Conservation (phyloP, 2,113 vertebrate genomes). For the Anseranas semipalmata region DNA sequence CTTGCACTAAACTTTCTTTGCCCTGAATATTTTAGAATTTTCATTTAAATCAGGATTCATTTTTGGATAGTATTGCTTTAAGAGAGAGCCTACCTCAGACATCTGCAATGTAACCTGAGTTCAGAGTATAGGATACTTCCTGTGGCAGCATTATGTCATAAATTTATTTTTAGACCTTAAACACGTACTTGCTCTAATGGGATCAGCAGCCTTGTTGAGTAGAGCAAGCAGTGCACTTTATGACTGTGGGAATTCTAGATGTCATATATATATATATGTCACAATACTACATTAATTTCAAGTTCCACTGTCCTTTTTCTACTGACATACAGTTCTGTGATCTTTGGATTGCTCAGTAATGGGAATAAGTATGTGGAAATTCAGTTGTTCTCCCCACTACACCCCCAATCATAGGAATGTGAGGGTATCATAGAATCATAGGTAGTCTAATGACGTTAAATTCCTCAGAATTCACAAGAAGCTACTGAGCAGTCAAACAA, state of each 20-base stretch:
- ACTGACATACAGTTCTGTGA: neutral
- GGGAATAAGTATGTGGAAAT: neutral
- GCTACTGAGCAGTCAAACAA: neutral
- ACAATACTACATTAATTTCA: neutral
- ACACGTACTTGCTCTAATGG: neutral
- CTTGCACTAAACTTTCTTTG: neutral
- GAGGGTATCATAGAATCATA: too few relatives aligned
- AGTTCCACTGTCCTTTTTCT: neutral
- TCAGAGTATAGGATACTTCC: conserved; percentile 37
- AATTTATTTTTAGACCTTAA: conserved; percentile 49
- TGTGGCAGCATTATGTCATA: conserved; percentile 14
- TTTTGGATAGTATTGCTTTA: neutral
- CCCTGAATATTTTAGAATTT: neutral
- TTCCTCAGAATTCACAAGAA: neutral
- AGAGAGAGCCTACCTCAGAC: neutral
- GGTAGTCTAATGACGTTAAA: neutral
- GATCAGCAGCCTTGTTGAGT: neutral
- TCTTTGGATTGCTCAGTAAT: neutral
- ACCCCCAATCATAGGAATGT: neutral
- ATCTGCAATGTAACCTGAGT: neutral
- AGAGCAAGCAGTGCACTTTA: neutral
- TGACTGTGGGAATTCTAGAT: neutral
- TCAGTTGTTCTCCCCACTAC: neutral
- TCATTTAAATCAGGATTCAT: neutral
- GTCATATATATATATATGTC: neutral